Percentiles rank a stretch among this genome's conserved stretches.
Conservation (phyloP, 1,140 invertebrate genomes). For the Temnothorax longispinosus region DNA sequence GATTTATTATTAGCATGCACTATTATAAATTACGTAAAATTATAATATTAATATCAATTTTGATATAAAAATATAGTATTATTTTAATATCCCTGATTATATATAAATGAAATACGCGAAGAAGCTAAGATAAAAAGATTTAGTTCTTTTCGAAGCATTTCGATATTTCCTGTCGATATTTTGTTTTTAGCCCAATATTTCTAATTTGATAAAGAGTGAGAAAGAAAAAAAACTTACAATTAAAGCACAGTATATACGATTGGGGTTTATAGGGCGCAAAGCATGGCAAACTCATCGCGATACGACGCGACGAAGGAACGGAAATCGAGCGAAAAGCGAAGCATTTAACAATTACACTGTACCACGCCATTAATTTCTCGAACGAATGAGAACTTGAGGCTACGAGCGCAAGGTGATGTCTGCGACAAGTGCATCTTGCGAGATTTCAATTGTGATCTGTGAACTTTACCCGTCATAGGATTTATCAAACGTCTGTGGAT, state of each 20-base stretch:
- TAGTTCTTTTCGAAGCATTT: neutral
- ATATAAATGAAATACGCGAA: neutral
- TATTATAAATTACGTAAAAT: neutral
- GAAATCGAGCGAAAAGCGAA: conserved; percentile 9
- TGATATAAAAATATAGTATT: neutral
- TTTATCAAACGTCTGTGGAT: neutral
- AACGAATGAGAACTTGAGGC: neutral
- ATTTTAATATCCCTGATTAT: neutral
- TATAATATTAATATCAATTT: conserved; percentile 8
- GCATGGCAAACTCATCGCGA: neutral
- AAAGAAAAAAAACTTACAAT: neutral
- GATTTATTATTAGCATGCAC: neutral
- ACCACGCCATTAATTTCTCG: conserved; percentile 7
- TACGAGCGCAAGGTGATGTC: neutral
- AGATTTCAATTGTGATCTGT: conserved; percentile 12
- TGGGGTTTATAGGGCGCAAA: neutral
- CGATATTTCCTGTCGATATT: neutral
- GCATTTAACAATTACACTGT: neutral
- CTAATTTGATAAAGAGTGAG: neutral
- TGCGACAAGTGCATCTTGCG: neutral
- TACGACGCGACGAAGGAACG: neutral
- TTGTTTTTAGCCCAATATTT: neutral
- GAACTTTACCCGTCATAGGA: neutral
- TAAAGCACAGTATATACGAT: neutral
- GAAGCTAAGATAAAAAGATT: neutral